Evolutionary conservation across 2,797 vertebrate species (phyloP), one percentile per base, ranked within the genome.

Genomic region (Tenualosa ilisha): DNA sequence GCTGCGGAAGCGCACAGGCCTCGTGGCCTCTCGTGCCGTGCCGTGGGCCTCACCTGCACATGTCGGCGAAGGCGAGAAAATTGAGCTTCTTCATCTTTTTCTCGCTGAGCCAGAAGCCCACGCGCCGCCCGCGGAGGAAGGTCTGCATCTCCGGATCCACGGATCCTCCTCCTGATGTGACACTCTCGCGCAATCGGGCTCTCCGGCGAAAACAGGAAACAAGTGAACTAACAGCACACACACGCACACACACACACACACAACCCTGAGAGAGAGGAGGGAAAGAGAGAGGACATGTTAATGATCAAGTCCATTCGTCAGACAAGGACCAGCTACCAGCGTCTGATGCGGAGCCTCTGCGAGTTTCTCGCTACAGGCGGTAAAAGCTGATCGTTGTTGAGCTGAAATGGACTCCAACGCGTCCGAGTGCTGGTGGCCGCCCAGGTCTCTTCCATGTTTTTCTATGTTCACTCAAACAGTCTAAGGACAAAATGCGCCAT

Each of bases 41-140:
- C 46, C 46, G 59, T 13, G 63, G 63, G 72, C 88, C 95, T 92
- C 92, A 98, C 98, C 98, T 98, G 97, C 98, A 99, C 94, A 99
- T 91, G 90, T 98, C 98, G 20, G 97, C 97, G 91, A 99, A 99
- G 91, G 97, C 97, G 95, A 98, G 96, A 84, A 99, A 99, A 95
- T 99, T 98, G 86, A 99, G 96, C 90, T 99, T 99, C 94, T 98
- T 98, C 94, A 98, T 97, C 92, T 99, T 99, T 95, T 99, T 99
- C 92, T 99, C 98, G 88, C 98, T 99, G 94, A 99, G 96, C 98
- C 98, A 99, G 94, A 98, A 99, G 88, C 98, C 98, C 87, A 99
- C 97, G 90, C 97, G 93, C 91, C 97, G 97, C 91, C 98, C 97
- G 92, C 97, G 97, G 89, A 99, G 93, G 90, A 99, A 99, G 84